Evolutionary conservation across 53 echinoderm and acorn worm genomes (phyloP), one percentile per base, ranked within the genome.

Genomic region (Zoroaster sp.): DNA sequence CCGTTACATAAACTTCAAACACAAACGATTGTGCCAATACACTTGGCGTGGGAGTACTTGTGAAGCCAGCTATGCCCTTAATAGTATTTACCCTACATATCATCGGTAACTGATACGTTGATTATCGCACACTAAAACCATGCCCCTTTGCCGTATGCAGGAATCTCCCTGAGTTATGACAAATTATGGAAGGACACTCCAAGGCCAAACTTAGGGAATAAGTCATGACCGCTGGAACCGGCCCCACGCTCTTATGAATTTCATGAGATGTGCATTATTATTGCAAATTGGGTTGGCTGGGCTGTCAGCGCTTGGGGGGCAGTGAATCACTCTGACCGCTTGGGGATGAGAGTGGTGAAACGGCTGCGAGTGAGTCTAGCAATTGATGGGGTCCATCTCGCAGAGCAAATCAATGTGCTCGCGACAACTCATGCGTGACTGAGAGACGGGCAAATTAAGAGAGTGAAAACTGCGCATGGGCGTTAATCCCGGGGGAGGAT

Each of bases 251-350:
- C 69, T 78, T 78, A 44, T 85, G 71, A 85, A 85, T 70, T 70
- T 85, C 85, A 85, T 85, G 85, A 85, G 85, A 49, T 32, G 71
- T 21, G 28, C 30, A 15, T 42, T 46, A 85, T 85, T 44, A 85
- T 85, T 85, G 85, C 71, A 70, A 85, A 71, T 51, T 71, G 49
- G 72, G 85, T 71, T 49, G 69, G 71, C 83, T 51, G 40, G 85
- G 85, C 43, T 44, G 85, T 70, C 83, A 34, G 68, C 80, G 63
- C 63, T 51, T 20, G 36, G 32, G 21, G 80, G 36, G 36, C 40
- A 65, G 65, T 80, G 80, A 80, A 63, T 80, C 80, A 80, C 28
- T 66, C 8, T 23, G 69, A 46, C 69, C 44, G 83, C 69, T 68
- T 12, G 69, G 83, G 83, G 68, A 68, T 21, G 38, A 1, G 40